Conservation (phyloP, 2,113 vertebrate genomes). For the Ciconia maguari region DNA sequence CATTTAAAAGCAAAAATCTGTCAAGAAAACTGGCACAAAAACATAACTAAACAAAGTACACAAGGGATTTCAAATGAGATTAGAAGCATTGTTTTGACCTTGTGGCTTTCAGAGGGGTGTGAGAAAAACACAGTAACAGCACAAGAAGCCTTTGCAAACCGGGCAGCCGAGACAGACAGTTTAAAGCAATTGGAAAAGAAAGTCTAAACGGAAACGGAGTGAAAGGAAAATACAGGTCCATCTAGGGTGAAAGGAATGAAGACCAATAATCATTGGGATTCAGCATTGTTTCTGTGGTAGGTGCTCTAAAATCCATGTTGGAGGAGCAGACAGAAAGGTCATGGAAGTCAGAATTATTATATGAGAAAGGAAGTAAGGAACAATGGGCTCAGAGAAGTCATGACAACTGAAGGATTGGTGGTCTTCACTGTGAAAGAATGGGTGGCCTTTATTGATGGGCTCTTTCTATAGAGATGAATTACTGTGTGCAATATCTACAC, state of each 20-base stretch:
- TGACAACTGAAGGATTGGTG: slow-evolving; percentile 36
- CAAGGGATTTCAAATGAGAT: slow-evolving; percentile 50
- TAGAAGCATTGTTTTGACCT: slow-evolving; percentile 40
- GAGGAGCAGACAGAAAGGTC: slow-evolving; percentile 60
- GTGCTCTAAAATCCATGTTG: slow-evolving; percentile 29
- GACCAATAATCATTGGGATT: background rate
- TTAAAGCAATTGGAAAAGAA: slow-evolving; percentile 13
- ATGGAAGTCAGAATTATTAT: slow-evolving; percentile 66
- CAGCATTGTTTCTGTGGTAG: slow-evolving; percentile 50
- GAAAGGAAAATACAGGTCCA: slow-evolving; percentile 38
- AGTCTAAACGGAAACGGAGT: slow-evolving; percentile 30
- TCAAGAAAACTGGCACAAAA: slow-evolving; percentile 25
- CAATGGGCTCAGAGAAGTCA: slow-evolving; percentile 20
- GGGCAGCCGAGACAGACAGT: background rate
- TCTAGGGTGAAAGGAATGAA: slow-evolving; percentile 7
- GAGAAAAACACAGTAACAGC: background rate
- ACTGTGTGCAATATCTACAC: background rate
- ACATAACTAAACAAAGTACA: slow-evolving; percentile 27
- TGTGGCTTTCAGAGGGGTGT: slow-evolving; percentile 30
- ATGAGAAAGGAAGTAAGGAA: slow-evolving; percentile 67
- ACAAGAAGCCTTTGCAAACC: slow-evolving; percentile 14
- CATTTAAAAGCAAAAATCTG: slow-evolving; percentile 6
- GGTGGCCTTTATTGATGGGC: slow-evolving; percentile 21
- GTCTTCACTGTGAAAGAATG: slow-evolving; percentile 39
- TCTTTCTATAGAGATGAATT: slow-evolving; percentile 9